Conservation (phyloP, 2,888 invertebrate species). For the Drosophila greeni region DNA sequence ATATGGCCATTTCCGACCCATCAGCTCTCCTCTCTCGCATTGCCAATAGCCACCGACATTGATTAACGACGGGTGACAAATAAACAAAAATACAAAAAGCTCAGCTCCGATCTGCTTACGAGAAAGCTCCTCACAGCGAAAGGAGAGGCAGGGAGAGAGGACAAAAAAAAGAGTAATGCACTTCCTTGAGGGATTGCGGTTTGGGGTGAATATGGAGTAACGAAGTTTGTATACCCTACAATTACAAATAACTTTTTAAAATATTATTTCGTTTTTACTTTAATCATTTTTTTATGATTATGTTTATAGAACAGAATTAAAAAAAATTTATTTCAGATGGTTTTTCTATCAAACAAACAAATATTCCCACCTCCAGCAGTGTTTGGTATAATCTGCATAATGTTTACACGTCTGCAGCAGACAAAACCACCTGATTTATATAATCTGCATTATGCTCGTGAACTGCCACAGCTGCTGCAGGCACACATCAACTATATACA, state of each 20-base stretch:
- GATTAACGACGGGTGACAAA: slow-evolving; percentile 7
- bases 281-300: too few species aligned
- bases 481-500: not conserved
- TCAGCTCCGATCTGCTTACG: slow-evolving; percentile 8
- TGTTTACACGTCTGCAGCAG: slow-evolving; percentile 1
- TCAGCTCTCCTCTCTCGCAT: not conserved
- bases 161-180: not conserved
- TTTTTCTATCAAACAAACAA: too few species aligned
- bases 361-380: not conserved
- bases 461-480: slow-evolving; percentile 11
- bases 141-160: not conserved
- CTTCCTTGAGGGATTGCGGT: slow-evolving; percentile 25
- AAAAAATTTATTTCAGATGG: too few species aligned
- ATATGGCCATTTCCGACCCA: slow-evolving; percentile 13
- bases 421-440: slow-evolving; percentile 9
- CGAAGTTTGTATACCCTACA: slow-evolving; percentile 3
- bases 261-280: not conserved
- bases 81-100: slow-evolving; percentile 5
- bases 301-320: not conserved
- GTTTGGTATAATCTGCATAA: not conserved
- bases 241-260: too few species aligned
- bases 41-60: not conserved
- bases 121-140: slow-evolving; percentile 5
- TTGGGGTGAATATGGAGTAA: too few species aligned
- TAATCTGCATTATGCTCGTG: slow-evolving; percentile 15